Conservation (phyloP, 2,797 vertebrate species). For the Limosa lapponica region DNA sequence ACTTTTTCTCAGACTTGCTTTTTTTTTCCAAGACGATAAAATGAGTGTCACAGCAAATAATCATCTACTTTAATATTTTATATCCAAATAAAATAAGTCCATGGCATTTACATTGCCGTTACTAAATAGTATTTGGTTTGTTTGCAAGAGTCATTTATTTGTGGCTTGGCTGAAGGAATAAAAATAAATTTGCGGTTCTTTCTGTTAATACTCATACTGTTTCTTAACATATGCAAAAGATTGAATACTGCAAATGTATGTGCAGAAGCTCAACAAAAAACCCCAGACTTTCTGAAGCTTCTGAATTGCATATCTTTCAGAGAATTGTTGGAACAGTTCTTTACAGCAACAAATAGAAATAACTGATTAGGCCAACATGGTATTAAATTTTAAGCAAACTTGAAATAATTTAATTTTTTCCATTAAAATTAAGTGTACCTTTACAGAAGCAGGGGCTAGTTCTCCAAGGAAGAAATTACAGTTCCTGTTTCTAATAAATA, state of each 20-base stretch:
- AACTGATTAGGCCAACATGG: background rate
- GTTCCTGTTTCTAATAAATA: background rate
- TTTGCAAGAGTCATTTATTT: constrained; percentile 68
- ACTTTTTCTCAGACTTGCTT: constrained; percentile 41
- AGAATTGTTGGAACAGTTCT: background rate
- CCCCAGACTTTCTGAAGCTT: constrained; percentile 21
- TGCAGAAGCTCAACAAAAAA: constrained; percentile 43
- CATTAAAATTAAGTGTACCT: background rate
- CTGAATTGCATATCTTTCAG: background rate
- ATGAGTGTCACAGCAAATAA: constrained; percentile 45
- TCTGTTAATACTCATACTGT: constrained; percentile 64
- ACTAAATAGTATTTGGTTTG: constrained; percentile 50
- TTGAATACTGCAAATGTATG: constrained; percentile 24
- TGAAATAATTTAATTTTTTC: background rate
- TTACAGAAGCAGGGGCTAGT: background rate
- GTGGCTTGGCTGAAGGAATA: constrained; percentile 65
- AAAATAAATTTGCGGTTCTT: constrained; percentile 60
- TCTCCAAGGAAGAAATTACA: background rate
- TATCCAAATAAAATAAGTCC: constrained; percentile 61
- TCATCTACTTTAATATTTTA: constrained; percentile 62
- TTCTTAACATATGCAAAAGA: constrained; percentile 60
- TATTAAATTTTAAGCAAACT: constrained; percentile 10
- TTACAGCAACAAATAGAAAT: constrained; percentile 12
- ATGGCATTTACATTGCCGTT: constrained; percentile 51
- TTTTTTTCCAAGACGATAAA: constrained; percentile 21